phyloP scores from a whole-genome alignment of 2,888 invertebrate species.

The Gymnosoma rotundatum region DNA sequence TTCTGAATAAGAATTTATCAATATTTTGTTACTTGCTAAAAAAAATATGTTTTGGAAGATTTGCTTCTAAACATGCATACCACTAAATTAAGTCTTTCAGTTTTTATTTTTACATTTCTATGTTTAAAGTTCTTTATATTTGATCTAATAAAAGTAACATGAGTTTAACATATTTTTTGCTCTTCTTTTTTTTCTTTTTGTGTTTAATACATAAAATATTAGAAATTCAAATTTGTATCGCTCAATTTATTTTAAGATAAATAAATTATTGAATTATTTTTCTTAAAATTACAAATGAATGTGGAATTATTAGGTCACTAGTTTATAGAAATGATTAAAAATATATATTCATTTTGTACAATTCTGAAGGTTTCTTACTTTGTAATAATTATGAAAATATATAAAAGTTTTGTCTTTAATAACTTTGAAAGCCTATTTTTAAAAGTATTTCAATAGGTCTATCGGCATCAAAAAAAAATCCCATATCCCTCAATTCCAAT shows the following conservation, averaged over 20 bases:
- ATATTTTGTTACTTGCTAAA: not conserved
- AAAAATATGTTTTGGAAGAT: not conserved
- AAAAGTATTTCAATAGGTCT: constrained; percentile 11
- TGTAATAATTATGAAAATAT: not conserved
- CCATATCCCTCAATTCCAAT: not conserved
- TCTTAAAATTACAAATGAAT: not conserved
- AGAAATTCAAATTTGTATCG: not conserved
- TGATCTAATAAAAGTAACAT: constrained; percentile 29
- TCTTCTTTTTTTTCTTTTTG: not conserved
- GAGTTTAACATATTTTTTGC: constrained; percentile 28
- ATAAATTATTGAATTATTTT: constrained; percentile 30
- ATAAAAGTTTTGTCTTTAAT: not conserved
- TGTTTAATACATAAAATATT: constrained; percentile 8
- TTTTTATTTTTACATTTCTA: not conserved
- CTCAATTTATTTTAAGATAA: not conserved
- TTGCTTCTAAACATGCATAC: not conserved
- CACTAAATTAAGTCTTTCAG: not conserved
- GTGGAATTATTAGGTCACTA: constrained; percentile 27
- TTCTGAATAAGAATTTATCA: too few relatives aligned
- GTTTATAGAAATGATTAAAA: not conserved
- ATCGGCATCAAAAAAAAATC: not conserved
- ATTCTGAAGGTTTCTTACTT: not conserved
- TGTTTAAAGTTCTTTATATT: constrained; percentile 3
- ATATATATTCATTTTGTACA: not conserved
- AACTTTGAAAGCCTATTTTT: not conserved